Evolutionary conservation across 2,797 vertebrate species (phyloP).

Genomic region (Tadarida brasiliensis): DNA sequence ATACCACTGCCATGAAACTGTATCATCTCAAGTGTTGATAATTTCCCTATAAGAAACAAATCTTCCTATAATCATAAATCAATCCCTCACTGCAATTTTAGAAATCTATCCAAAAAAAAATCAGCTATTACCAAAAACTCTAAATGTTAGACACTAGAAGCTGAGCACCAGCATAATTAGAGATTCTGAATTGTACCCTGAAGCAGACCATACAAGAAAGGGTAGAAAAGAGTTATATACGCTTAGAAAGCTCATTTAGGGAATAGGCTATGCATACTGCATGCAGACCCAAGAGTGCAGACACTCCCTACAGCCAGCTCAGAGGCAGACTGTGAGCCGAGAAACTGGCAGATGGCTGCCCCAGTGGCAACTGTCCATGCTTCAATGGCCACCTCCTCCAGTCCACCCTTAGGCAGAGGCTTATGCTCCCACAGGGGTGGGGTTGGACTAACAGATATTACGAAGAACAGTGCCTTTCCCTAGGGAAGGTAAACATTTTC

Average conservation of each 20-base stretch:
- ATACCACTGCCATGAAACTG: constrained; percentile 61
- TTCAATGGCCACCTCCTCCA: constrained; percentile 57
- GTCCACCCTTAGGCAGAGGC: constrained; percentile 59
- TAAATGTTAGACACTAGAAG: constrained; percentile 72
- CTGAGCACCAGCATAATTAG: constrained; percentile 77
- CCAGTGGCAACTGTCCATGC: constrained; percentile 63
- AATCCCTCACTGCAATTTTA: constrained; percentile 85
- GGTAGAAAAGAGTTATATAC: constrained; percentile 62
- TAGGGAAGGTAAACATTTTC: constrained; percentile 75
- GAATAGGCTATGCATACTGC: constrained; percentile 72
- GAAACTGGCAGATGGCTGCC: constrained; percentile 77
- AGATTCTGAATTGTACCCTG: constrained; percentile 65
- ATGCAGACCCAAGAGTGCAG: constrained; percentile 58
- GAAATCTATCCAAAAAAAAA: constrained; percentile 70
- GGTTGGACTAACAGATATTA: constrained; percentile 57
- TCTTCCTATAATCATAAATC: constrained; percentile 87
- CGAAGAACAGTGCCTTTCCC: constrained; percentile 71
- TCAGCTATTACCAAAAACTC: constrained; percentile 83
- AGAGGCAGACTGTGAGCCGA: constrained; percentile 64
- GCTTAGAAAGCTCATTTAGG: constrained; percentile 78
- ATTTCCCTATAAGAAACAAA: constrained; percentile 82
- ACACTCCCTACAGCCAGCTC: constrained; percentile 51
- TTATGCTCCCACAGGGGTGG: constrained; percentile 5
- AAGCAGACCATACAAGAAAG: constrained; percentile 62
- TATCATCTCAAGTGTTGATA: constrained; percentile 78